Evolutionary conservation across 2,113 vertebrate species (phyloP).

Genomic region (Grammomys dolichurus): DNA sequence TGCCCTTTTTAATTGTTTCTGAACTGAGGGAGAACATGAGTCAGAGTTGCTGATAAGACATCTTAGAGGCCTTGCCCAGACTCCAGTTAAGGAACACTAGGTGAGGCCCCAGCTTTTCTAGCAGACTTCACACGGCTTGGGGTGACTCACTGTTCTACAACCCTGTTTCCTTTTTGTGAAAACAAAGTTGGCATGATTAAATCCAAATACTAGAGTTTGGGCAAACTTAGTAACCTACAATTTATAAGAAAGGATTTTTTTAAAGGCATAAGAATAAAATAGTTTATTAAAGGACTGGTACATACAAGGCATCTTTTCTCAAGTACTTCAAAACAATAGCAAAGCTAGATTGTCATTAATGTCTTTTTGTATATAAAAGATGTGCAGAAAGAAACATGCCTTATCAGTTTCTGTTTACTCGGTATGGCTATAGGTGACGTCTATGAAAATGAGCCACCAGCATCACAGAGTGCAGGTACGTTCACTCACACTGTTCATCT

Average conservation of each 20-base stretch:
- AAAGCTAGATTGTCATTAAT: conserved; percentile 62
- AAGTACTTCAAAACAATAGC: conserved; percentile 73
- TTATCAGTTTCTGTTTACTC: conserved; percentile 76
- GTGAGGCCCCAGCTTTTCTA: not conserved
- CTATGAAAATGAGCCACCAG: conserved; percentile 71
- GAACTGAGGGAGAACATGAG: not conserved
- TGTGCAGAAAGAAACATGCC: conserved; percentile 79
- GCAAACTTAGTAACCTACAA: not conserved
- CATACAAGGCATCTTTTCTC: conserved; percentile 74
- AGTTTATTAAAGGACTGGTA: conserved; percentile 86
- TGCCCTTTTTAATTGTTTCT: conserved; percentile 3
- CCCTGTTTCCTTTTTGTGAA: not conserved
- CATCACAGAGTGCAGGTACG: conserved; percentile 77
- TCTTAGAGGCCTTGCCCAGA: not conserved
- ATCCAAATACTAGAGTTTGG: not conserved
- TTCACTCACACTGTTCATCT: conserved; percentile 80
- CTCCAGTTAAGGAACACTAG: not conserved
- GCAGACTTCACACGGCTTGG: not conserved
- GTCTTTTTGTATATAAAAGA: conserved; percentile 82
- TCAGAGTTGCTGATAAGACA: not conserved
- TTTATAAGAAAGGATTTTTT: conserved; percentile 54
- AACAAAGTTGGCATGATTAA: not conserved
- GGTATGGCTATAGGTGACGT: conserved; percentile 70
- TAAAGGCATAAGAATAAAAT: conserved; percentile 79
- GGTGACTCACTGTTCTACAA: not conserved